These are phyloP conservation scores for Capitella teleta DNA, from an alignment of 1,140 invertebrate species.

Conservation along the genomic window DNA sequence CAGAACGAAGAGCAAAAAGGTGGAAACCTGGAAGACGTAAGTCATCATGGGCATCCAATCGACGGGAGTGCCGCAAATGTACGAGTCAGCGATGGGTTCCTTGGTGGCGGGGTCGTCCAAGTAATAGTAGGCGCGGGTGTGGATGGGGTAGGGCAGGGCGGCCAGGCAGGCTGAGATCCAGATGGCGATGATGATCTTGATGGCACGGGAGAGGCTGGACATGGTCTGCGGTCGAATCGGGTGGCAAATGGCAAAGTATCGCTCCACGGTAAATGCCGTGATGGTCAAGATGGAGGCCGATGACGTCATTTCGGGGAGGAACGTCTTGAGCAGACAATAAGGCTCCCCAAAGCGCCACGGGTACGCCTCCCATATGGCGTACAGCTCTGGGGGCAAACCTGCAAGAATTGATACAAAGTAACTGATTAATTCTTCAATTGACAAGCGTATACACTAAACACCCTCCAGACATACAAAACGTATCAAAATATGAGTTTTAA, in stretches of 20 bases:
- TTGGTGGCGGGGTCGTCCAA: slow-evolving; percentile 16
- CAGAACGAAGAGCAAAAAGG: slow-evolving; percentile 41
- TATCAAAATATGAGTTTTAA: no score
- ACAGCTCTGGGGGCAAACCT: slow-evolving; percentile 76
- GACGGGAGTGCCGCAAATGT: slow-evolving; percentile 31
- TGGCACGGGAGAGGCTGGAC: slow-evolving; percentile 64
- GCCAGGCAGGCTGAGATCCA: slow-evolving; percentile 66
- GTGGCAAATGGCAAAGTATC: slow-evolving; percentile 89
- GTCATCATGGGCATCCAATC: slow-evolving; percentile 23
- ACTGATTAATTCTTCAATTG: no score
- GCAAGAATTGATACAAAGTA: no score
- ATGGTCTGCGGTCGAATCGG: slow-evolving; percentile 78
- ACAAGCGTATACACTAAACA: no score
- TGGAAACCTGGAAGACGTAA: slow-evolving; percentile 35
- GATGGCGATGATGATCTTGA: slow-evolving; percentile 64
- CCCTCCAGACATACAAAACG: no score
- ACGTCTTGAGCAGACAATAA: slow-evolving; percentile 72
- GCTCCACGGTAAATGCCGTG: slow-evolving; percentile 83
- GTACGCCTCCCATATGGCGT: slow-evolving; percentile 73
- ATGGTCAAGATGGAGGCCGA: slow-evolving; percentile 89
- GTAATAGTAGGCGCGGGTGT: slow-evolving; percentile 28
- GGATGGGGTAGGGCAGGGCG: slow-evolving; percentile 55
- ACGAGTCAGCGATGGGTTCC: slow-evolving; percentile 22
- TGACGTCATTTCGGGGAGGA: slow-evolving; percentile 77
- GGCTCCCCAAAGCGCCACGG: slow-evolving; percentile 75